Evolutionary conservation across 2,113 vertebrate species (phyloP).

Genomic region (Nothoprocta pentlandii): DNA sequence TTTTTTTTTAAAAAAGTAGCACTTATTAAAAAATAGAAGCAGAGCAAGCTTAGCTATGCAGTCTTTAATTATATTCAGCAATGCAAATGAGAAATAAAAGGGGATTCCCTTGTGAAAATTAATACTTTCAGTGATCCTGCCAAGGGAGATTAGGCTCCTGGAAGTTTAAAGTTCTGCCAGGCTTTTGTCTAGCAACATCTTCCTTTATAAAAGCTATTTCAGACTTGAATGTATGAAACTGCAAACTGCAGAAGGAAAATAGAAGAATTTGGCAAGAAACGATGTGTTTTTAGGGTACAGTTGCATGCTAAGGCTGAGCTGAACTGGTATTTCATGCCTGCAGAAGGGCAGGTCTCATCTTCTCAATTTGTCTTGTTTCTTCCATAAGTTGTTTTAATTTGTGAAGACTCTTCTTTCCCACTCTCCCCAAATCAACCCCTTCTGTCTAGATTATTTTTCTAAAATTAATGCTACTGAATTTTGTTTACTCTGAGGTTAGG

Average conservation of each 20-base stretch:
- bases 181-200: neutral
- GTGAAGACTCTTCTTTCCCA: neutral
- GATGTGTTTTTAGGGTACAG: fast-evolving
- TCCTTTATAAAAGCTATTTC: neutral
- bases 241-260: neutral
- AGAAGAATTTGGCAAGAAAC: neutral
- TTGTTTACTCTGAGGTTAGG: neutral
- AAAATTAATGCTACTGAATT: neutral
- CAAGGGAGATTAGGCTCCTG: neutral
- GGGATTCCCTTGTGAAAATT: neutral
- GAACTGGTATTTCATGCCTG: neutral
- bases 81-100: neutral
- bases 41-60: neutral
- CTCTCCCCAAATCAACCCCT: neutral
- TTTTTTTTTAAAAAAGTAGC: neutral
- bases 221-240: neutral
- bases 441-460: neutral
- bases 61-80: neutral
- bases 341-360: neutral
- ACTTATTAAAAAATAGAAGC: neutral
- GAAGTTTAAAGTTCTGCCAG: neutral
- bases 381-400: neutral
- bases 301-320: neutral
- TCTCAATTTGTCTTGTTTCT: neutral
- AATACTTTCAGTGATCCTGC: neutral